phyloP scores from a whole-genome alignment of 2,113 vertebrate species.

The Marcusenius ussheri region DNA sequence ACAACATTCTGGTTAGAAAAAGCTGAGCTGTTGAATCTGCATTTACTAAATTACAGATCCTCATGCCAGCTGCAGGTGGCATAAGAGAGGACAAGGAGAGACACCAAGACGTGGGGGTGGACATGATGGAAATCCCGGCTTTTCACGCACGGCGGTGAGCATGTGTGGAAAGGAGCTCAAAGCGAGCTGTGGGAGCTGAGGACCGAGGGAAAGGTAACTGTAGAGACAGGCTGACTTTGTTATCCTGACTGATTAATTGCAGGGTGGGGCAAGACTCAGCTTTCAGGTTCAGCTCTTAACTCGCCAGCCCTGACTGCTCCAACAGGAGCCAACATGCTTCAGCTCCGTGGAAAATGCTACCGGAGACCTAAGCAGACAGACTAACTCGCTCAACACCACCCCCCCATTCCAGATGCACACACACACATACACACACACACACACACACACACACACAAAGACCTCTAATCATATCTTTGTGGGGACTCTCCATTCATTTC shows the following conservation, averaged over 20 bases:
- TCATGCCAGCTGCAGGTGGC: not conserved
- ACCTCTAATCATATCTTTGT: too few relatives aligned
- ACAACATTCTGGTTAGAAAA: not conserved
- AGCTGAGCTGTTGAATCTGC: not conserved
- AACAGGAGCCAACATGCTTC: constrained; percentile 38
- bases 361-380: not conserved
- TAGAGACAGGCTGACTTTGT: constrained; percentile 34
- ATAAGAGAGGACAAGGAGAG: not conserved
- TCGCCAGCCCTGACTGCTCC: constrained; percentile 18
- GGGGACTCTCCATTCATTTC: too few relatives aligned
- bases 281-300: constrained; percentile 36
- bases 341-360: not conserved
- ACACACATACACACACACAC: not conserved
- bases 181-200: not conserved
- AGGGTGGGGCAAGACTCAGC: constrained; percentile 35
- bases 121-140: not conserved
- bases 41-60: not conserved
- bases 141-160: not conserved
- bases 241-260: constrained; percentile 39
- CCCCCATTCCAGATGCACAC: not conserved
- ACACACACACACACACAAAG: not conserved
- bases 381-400: not conserved
- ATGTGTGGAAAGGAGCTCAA: not conserved
- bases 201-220: constrained; percentile 17
- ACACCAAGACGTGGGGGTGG: not conserved